These are phyloP conservation scores for Lordiphosa stackelbergi DNA, from an alignment of 1,140 invertebrate species.

Conservation along the genomic window DNA sequence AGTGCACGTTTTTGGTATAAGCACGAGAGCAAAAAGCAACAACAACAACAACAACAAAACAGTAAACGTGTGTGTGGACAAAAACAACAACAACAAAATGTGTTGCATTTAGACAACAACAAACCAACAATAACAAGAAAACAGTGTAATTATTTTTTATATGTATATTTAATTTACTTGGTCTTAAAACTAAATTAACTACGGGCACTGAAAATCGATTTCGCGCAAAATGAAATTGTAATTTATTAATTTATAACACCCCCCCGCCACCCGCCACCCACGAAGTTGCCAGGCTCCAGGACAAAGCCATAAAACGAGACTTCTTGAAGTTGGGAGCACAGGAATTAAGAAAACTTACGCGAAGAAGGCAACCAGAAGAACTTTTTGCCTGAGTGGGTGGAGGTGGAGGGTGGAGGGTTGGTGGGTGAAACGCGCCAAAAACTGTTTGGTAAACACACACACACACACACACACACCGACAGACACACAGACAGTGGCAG, in stretches of 20 bases:
- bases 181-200: background rate
- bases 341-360: conserved; percentile 53
- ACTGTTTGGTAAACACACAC: conserved; percentile 58
- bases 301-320: conserved; percentile 54
- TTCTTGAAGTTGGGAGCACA: conserved; percentile 41
- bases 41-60: conserved; percentile 9
- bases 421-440: conserved; percentile 66
- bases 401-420: too few relatives aligned
- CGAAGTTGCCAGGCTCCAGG: conserved; percentile 4
- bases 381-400: conserved; percentile 8
- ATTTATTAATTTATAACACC: conserved; percentile 74
- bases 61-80: conserved; percentile 8
- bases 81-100: conserved; percentile 28
- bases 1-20: conserved; percentile 53
- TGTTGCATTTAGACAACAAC: conserved; percentile 9
- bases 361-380: conserved; percentile 16
- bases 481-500: conserved; percentile 13
- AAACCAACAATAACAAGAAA: conserved; percentile 21
- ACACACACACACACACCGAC: conserved; percentile 17
- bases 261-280: background rate
- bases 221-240: conserved; percentile 56
- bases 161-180: background rate
- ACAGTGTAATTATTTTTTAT: conserved; percentile 29
- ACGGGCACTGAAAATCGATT: too few relatives aligned
- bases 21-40: conserved; percentile 30